These are phyloP conservation scores for Amorpha juglandis DNA, from an alignment of 2,888 invertebrate species.

Conservation along the genomic window DNA sequence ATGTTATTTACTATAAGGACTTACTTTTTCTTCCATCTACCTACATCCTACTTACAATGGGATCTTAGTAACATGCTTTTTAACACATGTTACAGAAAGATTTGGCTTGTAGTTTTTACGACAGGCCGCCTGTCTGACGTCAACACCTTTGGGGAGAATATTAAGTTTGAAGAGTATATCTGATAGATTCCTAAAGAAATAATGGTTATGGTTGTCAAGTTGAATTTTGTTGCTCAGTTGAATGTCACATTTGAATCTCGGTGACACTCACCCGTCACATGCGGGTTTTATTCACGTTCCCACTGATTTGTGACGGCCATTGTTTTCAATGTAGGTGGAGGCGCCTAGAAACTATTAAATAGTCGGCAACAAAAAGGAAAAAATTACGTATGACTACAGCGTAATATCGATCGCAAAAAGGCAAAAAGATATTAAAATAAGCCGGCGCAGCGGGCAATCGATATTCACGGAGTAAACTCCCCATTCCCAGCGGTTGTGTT, in stretches of 20 bases:
- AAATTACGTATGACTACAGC: conserved; percentile 70
- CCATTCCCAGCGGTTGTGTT: conserved; percentile 60
- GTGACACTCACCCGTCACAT: conserved; percentile 28
- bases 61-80: too few relatives aligned
- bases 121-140: too few relatives aligned
- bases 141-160: too few relatives aligned
- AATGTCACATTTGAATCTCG: conserved; percentile 12
- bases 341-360: conserved; percentile 32
- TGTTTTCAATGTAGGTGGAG: conserved; percentile 23
- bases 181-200: too few relatives aligned
- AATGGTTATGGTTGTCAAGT: neutral
- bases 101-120: too few relatives aligned
- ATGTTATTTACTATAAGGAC: too few relatives aligned
- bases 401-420: conserved; percentile 76
- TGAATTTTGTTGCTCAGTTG: neutral
- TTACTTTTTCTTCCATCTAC: too few relatives aligned
- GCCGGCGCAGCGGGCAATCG: conserved; percentile 64
- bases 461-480: conserved; percentile 69
- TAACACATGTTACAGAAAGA: too few relatives aligned
- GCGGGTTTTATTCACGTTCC: conserved; percentile 37
- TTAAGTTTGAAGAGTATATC: too few relatives aligned
- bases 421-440: conserved; percentile 67
- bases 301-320: conserved; percentile 34
- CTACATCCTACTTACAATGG: too few relatives aligned
- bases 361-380: conserved; percentile 51